Evolutionary conservation across 2,888 invertebrate genomes (phyloP), one percentile per base, ranked within the genome.

Genomic region (Drosophila merina): DNA sequence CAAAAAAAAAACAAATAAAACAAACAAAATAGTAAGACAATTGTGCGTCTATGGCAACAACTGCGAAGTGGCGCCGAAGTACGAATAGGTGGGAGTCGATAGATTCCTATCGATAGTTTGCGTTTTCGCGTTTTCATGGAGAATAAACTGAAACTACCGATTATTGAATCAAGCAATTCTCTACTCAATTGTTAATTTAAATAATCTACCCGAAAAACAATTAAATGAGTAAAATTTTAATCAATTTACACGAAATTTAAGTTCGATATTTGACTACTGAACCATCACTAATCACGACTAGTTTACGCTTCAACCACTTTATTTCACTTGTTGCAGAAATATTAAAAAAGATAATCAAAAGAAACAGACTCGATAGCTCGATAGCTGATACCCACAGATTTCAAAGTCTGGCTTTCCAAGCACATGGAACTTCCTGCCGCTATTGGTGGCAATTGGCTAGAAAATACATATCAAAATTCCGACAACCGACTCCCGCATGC

Each of bases 61-160:
- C 40, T 40, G 40, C 55, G n/a, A 8, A 45, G 25, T 55, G 55
- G 55, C 55, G 55, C 55, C 31, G 48, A 55, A 10, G 9, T 26
- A 31, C 9, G 12, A 55, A 25, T 54, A 20, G 20, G 9, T 14
- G 1, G 9, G 33, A 33, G 10, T 33, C 33, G 33, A 33, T 33
- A 4, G n/a, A n/a, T n/a, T 28, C 6, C 20, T 30, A 45, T 45
- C 55, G 31, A 9, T 25, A n/a, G 8, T 48, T 14, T 1, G 14
- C 14, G 14, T 14, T 14, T 42, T 42, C 42, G 42, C 14, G 10
- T 4, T 40, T 10, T 40, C 3, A 12, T 2, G 12, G 10, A 10
- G n/a, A 36, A 36, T 9, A 3, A 10, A 36, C 8, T 1, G 6
- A 9, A 42, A 28, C 25, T 52, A 2, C 7, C 8, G 30, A 7